phyloP scores from a whole-genome alignment of 2,797 vertebrate genomes.

The Tolypeutes matacus region DNA sequence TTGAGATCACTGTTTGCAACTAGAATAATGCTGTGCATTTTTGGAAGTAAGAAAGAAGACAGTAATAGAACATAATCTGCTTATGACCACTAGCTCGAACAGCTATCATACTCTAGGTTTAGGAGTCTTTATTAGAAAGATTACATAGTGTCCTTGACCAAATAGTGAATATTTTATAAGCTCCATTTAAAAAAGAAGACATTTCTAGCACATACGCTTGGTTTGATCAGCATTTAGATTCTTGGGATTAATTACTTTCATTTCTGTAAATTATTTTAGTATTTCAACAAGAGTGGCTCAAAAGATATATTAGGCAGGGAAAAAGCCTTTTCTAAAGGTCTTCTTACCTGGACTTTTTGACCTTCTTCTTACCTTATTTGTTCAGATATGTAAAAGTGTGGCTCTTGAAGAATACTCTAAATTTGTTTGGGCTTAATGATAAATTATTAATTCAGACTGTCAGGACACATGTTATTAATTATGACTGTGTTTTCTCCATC shows the following conservation, averaged over 20 bases:
- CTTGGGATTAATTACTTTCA: slow-evolving; percentile 82
- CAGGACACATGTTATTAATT: slow-evolving; percentile 91
- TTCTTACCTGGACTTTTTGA: slow-evolving; percentile 53
- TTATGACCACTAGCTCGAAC: slow-evolving; percentile 74
- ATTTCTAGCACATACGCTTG: slow-evolving; percentile 67
- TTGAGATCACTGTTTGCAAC: slow-evolving; percentile 71
- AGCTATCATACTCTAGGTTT: slow-evolving; percentile 74
- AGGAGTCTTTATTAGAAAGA: slow-evolving; percentile 78
- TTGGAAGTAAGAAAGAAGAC: slow-evolving; percentile 71
- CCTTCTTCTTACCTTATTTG: slow-evolving; percentile 71
- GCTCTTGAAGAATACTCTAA: slow-evolving; percentile 85
- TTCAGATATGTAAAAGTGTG: slow-evolving; percentile 78
- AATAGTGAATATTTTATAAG: slow-evolving; percentile 82
- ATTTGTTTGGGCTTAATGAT: slow-evolving; percentile 89
- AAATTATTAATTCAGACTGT: slow-evolving; percentile 90
- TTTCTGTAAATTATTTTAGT: slow-evolving; percentile 81
- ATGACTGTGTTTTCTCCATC: slow-evolving; percentile 86
- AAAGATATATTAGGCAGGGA: rapidly evolving
- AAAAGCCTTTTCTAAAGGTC: slow-evolving; percentile 71
- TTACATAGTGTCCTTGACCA: slow-evolving; percentile 77
- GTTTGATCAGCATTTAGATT: slow-evolving; percentile 73
- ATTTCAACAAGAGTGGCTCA: slow-evolving; percentile 78
- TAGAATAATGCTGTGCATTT: slow-evolving; percentile 66
- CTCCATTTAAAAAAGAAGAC: slow-evolving; percentile 71
- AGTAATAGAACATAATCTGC: slow-evolving; percentile 57